Evolutionary conservation across 2,888 invertebrate genomes (phyloP).

Genomic region (Lampropteryx suffumata): DNA sequence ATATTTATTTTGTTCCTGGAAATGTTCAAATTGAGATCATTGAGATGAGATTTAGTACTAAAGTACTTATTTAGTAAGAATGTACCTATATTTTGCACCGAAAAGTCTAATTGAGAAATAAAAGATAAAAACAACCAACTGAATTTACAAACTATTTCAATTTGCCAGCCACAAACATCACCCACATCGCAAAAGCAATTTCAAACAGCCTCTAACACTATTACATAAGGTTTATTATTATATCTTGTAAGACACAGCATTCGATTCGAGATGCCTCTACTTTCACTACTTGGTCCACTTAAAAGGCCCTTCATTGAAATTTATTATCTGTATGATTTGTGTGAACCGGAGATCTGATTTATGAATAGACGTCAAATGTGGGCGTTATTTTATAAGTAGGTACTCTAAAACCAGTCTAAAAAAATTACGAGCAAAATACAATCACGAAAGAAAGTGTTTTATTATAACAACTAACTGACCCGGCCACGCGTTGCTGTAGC

Average conservation of each 20-base stretch:
- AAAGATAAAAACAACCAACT: slow-evolving; percentile 11
- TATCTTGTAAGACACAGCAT: slow-evolving; percentile 8
- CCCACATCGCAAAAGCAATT: not conserved
- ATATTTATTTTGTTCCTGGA: no score
- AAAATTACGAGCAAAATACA: slow-evolving; percentile 4
- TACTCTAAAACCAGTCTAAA: not conserved
- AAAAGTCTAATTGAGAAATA: not conserved
- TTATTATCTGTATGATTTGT: slow-evolving; percentile 37
- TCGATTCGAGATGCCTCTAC: slow-evolving; percentile 37
- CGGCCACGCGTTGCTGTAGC: no score
- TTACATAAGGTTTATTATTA: slow-evolving; percentile 11
- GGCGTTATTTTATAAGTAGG: slow-evolving; percentile 16
- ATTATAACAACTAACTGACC: no score
- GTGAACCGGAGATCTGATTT: slow-evolving; percentile 32
- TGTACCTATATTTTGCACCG: no score
- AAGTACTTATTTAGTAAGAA: no score
- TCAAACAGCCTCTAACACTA: slow-evolving; percentile 8
- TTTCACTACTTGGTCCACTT: slow-evolving; percentile 64
- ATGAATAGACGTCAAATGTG: slow-evolving; percentile 29
- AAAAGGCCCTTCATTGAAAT: slow-evolving; percentile 50
- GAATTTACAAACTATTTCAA: slow-evolving; percentile 27
- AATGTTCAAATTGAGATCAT: no score
- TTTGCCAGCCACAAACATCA: slow-evolving; percentile 17
- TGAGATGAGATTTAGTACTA: no score
- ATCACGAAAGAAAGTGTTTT: not conserved